Percentiles rank a stretch among this genome's conserved stretches.
phyloP scores from a whole-genome alignment of 1,140 invertebrate genomes.

The Drosophila ficusphila region DNA sequence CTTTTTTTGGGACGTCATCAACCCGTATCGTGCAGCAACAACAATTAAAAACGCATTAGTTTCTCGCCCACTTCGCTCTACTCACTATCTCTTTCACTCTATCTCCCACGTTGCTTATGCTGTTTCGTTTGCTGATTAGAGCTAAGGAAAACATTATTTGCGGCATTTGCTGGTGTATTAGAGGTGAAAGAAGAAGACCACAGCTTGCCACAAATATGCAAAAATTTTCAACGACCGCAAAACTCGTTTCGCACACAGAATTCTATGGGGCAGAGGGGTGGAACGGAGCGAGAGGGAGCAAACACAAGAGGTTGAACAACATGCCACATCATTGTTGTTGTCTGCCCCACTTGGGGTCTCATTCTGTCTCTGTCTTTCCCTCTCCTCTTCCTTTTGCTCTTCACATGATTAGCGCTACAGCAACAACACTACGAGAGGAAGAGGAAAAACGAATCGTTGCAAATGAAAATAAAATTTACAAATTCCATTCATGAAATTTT shows the following conservation, averaged over 20 bases:
- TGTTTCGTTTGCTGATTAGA: conserved; percentile 37
- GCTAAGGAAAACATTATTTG: conserved; percentile 27
- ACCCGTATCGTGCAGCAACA: conserved; percentile 13
- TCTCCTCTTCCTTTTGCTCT: conserved; percentile 17
- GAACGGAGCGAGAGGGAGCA: neutral
- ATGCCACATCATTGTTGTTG: conserved; percentile 60
- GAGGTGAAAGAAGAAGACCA: conserved; percentile 7
- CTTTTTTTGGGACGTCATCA: conserved; percentile 22
- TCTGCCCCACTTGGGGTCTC: conserved; percentile 62
- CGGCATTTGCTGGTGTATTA: conserved; percentile 4
- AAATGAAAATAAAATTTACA: conserved; percentile 83
- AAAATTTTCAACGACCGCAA: conserved; percentile 44
- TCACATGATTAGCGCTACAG: conserved; percentile 72
- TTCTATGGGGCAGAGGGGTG: neutral
- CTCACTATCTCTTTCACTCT: no score
- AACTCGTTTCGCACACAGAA: conserved; percentile 52
- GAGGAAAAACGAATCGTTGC: conserved; percentile 56
- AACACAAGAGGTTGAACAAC: conserved; percentile 28
- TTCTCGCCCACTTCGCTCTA: neutral
- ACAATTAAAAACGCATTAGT: conserved; percentile 74
- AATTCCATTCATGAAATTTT: conserved; percentile 82
- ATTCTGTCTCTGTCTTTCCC: neutral
- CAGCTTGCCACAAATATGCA: conserved; percentile 36
- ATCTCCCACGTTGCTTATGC: conserved; percentile 7
- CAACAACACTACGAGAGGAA: conserved; percentile 33